Conservation (phyloP, 2,113 vertebrate genomes). For the Mandrillus leucophaeus region DNA sequence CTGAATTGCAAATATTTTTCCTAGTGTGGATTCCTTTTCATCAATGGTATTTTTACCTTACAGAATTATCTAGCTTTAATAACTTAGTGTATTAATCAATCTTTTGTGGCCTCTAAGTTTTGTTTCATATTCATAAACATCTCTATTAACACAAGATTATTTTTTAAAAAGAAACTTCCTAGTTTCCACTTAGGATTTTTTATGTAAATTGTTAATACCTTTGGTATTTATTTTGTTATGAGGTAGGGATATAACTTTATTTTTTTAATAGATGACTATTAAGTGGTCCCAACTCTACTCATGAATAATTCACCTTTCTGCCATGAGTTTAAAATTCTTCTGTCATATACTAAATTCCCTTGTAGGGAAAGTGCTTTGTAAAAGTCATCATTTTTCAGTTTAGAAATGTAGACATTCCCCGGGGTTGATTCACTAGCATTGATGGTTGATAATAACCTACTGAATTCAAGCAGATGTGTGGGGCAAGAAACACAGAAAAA, state of each 20-base stretch:
- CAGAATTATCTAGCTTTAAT: constrained; percentile 32
- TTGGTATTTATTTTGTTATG: background rate
- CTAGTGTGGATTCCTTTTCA: background rate
- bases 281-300: background rate
- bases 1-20: background rate
- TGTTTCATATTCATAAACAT: background rate
- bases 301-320: background rate
- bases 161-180: background rate
- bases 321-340: background rate
- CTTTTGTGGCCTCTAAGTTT: background rate
- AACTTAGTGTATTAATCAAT: background rate
- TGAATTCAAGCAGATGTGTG: background rate
- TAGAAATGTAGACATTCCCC: background rate
- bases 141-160: background rate
- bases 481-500: background rate
- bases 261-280: background rate
- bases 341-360: background rate
- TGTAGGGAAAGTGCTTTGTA: background rate
- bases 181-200: background rate
- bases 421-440: background rate
- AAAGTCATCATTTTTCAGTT: background rate
- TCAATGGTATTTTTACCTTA: background rate
- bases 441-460: background rate
- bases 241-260: background rate
- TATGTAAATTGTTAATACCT: background rate